Evolutionary conservation across 2,113 vertebrate genomes (phyloP).

Genomic region (Epinephelus lanceolatus): DNA sequence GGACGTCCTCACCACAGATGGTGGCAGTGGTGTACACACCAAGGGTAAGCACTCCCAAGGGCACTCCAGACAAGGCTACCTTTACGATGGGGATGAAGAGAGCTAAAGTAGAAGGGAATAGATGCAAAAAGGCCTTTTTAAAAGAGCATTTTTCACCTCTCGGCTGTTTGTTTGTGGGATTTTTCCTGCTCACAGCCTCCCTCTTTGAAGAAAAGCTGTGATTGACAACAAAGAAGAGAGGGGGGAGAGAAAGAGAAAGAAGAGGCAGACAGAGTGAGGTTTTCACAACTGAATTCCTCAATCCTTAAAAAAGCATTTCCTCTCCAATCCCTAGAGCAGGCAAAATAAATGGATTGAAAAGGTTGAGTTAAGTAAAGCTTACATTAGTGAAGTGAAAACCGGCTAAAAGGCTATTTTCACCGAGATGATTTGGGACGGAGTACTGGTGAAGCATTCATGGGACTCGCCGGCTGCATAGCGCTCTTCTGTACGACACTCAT

Average conservation of each 20-base stretch:
- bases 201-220: conserved; percentile 65
- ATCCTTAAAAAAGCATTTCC: conserved; percentile 43
- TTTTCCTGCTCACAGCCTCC: conserved; percentile 46
- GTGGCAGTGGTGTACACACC: conserved; percentile 67
- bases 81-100: conserved; percentile 49
- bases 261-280: conserved; percentile 42
- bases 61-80: conserved; percentile 58
- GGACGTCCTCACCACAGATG: conserved; percentile 73
- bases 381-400: conserved; percentile 45
- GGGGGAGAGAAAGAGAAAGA: conserved; percentile 36
- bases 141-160: conserved; percentile 55
- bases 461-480: conserved; percentile 31
- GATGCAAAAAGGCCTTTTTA: conserved; percentile 32
- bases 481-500: conserved; percentile 54
- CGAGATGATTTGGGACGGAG: conserved; percentile 37
- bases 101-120: conserved; percentile 44
- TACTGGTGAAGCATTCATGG: conserved; percentile 50
- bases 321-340: conserved; percentile 50
- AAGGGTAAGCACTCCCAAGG: conserved; percentile 76
- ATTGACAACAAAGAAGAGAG: conserved; percentile 68
- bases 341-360: conserved; percentile 61
- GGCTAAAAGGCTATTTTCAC: conserved; percentile 57
- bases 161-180: conserved; percentile 64
- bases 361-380: conserved; percentile 59
- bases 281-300: conserved; percentile 61